Conservation (phyloP, 2,113 vertebrate genomes). For the Tetrax tetrax region DNA sequence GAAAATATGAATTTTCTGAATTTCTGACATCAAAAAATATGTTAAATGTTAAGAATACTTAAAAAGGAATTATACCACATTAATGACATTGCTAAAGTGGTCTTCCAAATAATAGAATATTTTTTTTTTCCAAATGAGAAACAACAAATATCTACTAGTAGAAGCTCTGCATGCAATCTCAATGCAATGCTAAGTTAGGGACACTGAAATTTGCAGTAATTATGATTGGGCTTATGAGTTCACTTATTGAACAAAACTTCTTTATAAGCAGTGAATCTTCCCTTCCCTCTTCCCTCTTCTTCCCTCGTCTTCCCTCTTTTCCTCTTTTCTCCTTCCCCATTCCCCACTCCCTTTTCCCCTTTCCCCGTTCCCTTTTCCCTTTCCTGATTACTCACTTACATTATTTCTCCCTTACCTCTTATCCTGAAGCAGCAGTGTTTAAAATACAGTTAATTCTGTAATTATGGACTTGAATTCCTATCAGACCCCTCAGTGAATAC, state of each 20-base stretch:
- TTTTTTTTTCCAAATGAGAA: accelerated
- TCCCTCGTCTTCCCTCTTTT: not conserved
- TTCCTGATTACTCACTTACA: no score
- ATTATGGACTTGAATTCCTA: not conserved
- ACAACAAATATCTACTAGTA: accelerated
- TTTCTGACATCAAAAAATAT: not conserved
- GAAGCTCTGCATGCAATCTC: not conserved
- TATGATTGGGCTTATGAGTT: not conserved
- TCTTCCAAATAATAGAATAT: accelerated
- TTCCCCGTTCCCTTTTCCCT: not conserved
- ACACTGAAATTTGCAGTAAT: not conserved
- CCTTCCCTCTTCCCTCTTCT: not conserved
- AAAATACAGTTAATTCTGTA: not conserved
- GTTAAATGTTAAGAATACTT: not conserved
- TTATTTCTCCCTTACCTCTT: not conserved
- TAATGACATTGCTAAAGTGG: accelerated
- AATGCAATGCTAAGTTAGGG: not conserved
- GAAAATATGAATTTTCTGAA: not conserved
- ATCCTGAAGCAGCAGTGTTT: not conserved
- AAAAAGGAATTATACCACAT: not conserved
- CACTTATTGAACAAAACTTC: accelerated
- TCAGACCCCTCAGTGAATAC: not conserved
- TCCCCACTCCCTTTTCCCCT: no score
- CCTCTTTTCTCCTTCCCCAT: not conserved
- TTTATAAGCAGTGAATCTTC: accelerated